Evolutionary conservation across 2,113 vertebrate species (phyloP), one percentile per base, ranked within the genome.

Genomic region (Telmatochromis sp.): DNA sequence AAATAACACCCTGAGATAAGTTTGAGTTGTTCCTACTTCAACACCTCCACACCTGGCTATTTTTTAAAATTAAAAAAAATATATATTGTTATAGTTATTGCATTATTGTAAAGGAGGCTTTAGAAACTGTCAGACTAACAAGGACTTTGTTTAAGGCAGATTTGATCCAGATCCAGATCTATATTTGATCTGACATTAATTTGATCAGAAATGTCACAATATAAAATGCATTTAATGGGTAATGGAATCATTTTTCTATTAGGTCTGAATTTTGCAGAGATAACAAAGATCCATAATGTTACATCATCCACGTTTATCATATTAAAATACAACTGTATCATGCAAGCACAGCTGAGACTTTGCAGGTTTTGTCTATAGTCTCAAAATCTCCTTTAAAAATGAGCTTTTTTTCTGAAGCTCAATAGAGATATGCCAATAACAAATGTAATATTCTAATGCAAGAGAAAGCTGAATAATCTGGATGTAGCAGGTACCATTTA

Each of bases 151-250:
- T 83, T 53, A 8, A 26, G 14, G 33, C n/a, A 45, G 60, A 82
- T 87, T 81, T 83, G 85, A 92, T 53, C 81, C 14, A 73, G 65
- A 88, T 87, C 26, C 0, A 58, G 7, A 5, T 68, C 3, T 42
- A 15, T 70, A 40, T 26, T 23, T 26, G n/a, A 42, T 42, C 21
- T 3, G n/a, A 15, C 37, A 70, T 45, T 6, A 73, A 73, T 1
- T 73, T 28, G 68, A 26, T 47, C 68, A 73, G 9, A 73, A 73
- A 26, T 73, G 14, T 47, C 1, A 68, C 35, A 68, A 68, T 40
- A 15, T 73, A 45, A 73, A 73, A 47, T 26, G 14, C 13, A 28
- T 26, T 73, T 47, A 13, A 28, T 73, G 4, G 35, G 9, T 7
- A 47, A 47, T 73, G 68, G 21, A 73, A 45, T 45, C 40, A 15